Conservation (phyloP, 2,888 invertebrate genomes). For the Monochamus alternatus region DNA sequence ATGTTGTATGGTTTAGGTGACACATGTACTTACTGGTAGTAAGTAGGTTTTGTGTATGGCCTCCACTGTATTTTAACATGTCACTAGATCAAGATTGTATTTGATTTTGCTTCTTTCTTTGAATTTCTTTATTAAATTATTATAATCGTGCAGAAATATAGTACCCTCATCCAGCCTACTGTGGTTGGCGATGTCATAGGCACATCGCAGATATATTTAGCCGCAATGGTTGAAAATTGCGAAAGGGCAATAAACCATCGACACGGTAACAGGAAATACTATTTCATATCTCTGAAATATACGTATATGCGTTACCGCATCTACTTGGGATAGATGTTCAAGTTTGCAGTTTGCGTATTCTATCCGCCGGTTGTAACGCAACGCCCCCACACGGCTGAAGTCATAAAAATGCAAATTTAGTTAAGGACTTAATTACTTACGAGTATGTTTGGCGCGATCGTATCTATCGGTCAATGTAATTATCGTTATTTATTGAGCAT, state of each 20-base stretch:
- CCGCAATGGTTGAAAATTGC: slow-evolving; percentile 2
- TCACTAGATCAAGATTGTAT: too few species aligned
- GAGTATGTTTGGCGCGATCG: slow-evolving; percentile 1
- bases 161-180: not conserved
- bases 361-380: not conserved
- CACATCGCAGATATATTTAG: slow-evolving; percentile 1
- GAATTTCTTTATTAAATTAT: too few species aligned
- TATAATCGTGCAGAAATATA: too few species aligned
- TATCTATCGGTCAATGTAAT: not conserved
- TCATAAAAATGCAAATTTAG: slow-evolving; percentile 11
- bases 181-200: not conserved
- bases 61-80: too few species aligned
- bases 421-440: slow-evolving; percentile 12
- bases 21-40: too few species aligned
- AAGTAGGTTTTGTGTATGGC: too few species aligned
- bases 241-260: slow-evolving; percentile 13
- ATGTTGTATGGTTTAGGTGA: too few species aligned
- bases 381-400: not conserved
- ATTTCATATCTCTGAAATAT: slow-evolving; percentile 1
- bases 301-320: not conserved
- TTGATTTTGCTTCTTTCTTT: too few species aligned
- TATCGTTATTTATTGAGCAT: slow-evolving; percentile 1
- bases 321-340: not conserved
- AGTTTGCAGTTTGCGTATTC: not conserved
- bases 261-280: not conserved